Percentiles rank a stretch among this genome's conserved stretches.
Conservation (phyloP, 64 coral and sea anemone species). For the Pocillopora verrucosa region DNA sequence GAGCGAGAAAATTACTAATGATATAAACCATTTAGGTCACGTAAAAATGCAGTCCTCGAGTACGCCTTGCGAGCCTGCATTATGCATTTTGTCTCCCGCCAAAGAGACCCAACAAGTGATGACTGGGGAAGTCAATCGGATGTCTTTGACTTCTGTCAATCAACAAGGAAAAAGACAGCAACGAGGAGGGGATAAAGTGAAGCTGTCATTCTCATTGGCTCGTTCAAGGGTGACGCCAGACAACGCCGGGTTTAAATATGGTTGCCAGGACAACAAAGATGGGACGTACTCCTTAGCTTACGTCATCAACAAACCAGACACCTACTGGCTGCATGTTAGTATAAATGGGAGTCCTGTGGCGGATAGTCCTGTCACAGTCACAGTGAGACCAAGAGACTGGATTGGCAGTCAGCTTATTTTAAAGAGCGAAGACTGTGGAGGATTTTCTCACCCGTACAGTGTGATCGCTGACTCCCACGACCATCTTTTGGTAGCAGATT, state of each 20-base stretch:
- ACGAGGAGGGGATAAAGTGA: slow-evolving; percentile 59
- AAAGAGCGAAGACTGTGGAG: slow-evolving; percentile 58
- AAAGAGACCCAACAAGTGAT: slow-evolving; percentile 45
- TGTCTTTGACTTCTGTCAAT: slow-evolving; percentile 68
- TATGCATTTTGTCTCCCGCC: slow-evolving; percentile 28
- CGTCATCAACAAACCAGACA: slow-evolving; percentile 56
- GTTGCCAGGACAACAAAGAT: slow-evolving; percentile 58
- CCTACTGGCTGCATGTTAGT: slow-evolving; percentile 55
- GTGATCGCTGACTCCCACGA: slow-evolving; percentile 27
- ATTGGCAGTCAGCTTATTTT: slow-evolving; percentile 58
- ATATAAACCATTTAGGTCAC: slow-evolving; percentile 16
- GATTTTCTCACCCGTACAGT: slow-evolving; percentile 67
- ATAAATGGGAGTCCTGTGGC: slow-evolving; percentile 58
- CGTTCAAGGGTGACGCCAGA: slow-evolving; percentile 17
- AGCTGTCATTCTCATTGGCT: slow-evolving; percentile 26
- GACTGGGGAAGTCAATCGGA: slow-evolving; percentile 47
- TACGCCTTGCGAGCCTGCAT: slow-evolving; percentile 43
- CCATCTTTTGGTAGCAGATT: slow-evolving; percentile 65
- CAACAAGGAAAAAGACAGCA: slow-evolving; percentile 42
- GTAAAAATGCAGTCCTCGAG: slow-evolving; percentile 37
- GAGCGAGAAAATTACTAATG: slow-evolving; percentile 34
- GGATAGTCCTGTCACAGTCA: slow-evolving; percentile 53
- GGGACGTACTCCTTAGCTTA: slow-evolving; percentile 62
- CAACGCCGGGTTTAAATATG: slow-evolving; percentile 60
- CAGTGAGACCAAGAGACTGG: slow-evolving; percentile 74